Conservation (phyloP, 2,113 vertebrate species). For the Alces alces region DNA sequence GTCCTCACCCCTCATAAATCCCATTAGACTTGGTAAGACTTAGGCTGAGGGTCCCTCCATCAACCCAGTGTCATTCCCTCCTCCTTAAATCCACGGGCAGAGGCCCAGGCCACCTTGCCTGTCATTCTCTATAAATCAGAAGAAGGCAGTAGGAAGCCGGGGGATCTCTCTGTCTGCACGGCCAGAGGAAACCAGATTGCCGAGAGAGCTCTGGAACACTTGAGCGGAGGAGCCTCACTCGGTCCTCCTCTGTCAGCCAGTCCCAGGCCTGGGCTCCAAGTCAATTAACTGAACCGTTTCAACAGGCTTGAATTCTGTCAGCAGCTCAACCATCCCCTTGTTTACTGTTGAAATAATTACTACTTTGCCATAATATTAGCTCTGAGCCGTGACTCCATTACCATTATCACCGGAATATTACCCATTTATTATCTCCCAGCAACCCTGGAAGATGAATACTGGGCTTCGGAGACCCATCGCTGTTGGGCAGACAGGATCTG, state of each 20-base stretch:
- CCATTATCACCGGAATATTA: constrained; percentile 85
- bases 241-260: constrained; percentile 2
- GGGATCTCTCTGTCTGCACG: neutral
- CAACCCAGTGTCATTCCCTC: too few relatives aligned
- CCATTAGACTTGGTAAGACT: neutral
- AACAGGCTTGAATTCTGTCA: constrained; percentile 75
- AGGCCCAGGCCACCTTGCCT: neutral
- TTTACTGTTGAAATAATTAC: constrained; percentile 89
- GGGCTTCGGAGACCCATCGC: constrained; percentile 86
- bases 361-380: constrained; percentile 88
- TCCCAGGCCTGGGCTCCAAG: constrained; percentile 5
- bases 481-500: constrained; percentile 83
- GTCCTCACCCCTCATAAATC: neutral
- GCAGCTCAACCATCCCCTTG: constrained; percentile 84
- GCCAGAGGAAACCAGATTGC: neutral
- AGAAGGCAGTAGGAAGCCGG: neutral
- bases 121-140: neutral
- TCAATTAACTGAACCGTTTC: constrained; percentile 75
- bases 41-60: accelerated
- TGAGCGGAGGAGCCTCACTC: neutral
- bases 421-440: constrained; percentile 87
- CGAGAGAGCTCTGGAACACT: neutral
- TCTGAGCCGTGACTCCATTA: constrained; percentile 87
- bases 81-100: neutral
- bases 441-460: constrained; percentile 86